Base-by-base conservation (phyloP, 1,140 invertebrate genomes). In the Oncopeltus fasciatus region DNA sequence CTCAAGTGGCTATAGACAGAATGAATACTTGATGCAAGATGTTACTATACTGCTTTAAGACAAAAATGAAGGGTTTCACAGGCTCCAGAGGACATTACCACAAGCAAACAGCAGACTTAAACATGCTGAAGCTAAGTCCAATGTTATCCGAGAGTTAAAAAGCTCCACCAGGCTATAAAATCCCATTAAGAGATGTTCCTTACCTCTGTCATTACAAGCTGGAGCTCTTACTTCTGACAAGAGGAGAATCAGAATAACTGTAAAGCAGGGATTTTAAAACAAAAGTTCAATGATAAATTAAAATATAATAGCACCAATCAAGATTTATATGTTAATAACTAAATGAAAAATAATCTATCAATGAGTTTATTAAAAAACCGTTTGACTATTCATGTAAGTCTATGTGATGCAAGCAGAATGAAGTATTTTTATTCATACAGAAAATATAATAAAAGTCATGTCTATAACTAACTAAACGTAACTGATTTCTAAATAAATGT, bases 241-340 rank as follows among this genome's bases (percentile, higher is more conserved):
- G 2, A 53, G 49, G 26, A 53, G 49, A 24, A 53, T 53, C 49
- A 53, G 18, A 53, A 53, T 24, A 53, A 53, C 49, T 53, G 49
- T 24, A 53, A 53, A 53, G 21, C 49, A 53, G 31, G 31, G 31
- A 38, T 5, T 38, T 53, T 53, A 24, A 53, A 53, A 4, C 21
- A 8, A 53, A 9, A 53, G 26, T 24, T 24, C 4, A 14, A 27
- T 8, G 14, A 2, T 24, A 24, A 27, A 26, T 24, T 14, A 26
- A 9, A 53, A 53, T 8, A 5, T 24, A 53, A 46, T n/a, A 46
- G 44, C 18, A 20, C 21, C 2, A 2, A 46, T 20, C n/a, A 20
- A n/a, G 21, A 2, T 44, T 20, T 3, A 18, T 18, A n/a, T 46
- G 21, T 20, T 1, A 46, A 20, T 20, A 44, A 3, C 44, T 46